Percentiles rank a stretch among this genome's conserved stretches.
phyloP scores from a whole-genome alignment of 2,113 vertebrate genomes.

The Cygnus atratus region DNA sequence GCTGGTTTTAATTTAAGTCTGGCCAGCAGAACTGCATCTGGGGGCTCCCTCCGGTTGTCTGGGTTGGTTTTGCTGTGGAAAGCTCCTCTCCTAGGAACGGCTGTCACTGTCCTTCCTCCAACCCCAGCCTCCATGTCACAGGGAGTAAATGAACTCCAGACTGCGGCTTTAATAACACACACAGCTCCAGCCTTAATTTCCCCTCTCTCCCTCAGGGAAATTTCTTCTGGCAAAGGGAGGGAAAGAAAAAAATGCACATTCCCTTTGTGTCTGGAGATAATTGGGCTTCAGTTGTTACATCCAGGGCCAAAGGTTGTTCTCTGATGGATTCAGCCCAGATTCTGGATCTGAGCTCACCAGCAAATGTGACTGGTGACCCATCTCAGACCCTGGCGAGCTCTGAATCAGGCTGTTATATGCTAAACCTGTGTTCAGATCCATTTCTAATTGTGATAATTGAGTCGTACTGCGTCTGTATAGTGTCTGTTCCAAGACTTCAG shows the following conservation, averaged over 20 bases:
- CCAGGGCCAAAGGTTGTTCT: background rate
- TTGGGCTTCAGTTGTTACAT: background rate
- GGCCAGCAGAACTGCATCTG: background rate
- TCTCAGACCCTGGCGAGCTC: background rate
- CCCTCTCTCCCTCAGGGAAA: background rate
- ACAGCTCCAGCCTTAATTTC: background rate
- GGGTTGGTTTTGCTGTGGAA: background rate
- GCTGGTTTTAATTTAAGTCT: background rate
- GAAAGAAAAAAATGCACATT: background rate
- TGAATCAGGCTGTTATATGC: background rate
- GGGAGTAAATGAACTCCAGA: slow-evolving; percentile 8
- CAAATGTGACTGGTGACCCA: background rate
- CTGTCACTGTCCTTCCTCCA: background rate
- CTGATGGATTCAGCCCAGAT: background rate
- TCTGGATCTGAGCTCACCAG: background rate
- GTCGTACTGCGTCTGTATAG: background rate
- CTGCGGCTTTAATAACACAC: background rate
- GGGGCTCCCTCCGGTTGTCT: background rate
- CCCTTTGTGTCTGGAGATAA: slow-evolving; percentile 35
- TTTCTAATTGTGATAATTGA: background rate
- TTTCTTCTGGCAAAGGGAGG: background rate
- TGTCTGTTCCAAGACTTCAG: background rate
- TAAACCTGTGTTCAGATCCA: background rate
- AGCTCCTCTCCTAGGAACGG: background rate
- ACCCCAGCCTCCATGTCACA: background rate